Base-by-base conservation (phyloP, 2,113 vertebrate species). In the Brachypteracias leptosomus region DNA sequence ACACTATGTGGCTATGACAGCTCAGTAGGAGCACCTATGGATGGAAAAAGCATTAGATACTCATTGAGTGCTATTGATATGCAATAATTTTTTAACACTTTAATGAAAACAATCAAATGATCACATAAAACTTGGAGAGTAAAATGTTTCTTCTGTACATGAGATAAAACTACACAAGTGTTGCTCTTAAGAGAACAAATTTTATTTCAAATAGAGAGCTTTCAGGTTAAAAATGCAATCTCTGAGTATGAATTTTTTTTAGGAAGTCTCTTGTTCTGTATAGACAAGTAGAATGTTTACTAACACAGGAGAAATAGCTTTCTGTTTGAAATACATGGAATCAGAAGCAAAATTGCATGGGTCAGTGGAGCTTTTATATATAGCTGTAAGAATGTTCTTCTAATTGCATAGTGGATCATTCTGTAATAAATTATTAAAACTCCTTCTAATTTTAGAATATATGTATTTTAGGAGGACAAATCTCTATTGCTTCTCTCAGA, bases 71-170 rank as follows among this genome's bases (percentile, higher is more conserved):
- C 33, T 46, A 25, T 49, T 80, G 63, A 40, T 26, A 7, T 66
- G n/a, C 80, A 85, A 49, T 83, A 63, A 46, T 54, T 86, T 92
- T 95, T 95, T 79, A 90, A 35, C 22, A 36, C 7, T 38, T 68
- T 20, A 52, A 52, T 85, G 90, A 75, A 89, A 72, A 73, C 91
- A 72, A 70, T 95, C 49, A 85, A 96, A 80, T 83, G 31, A 85
- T 14, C 35, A 29, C 25, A 8, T 74, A 59, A 89, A 94, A 62
- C 54, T 88, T 78, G 40, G 49, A 82, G 22, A 78, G 29, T 59
- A 94, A 52, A 72, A 12, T 46, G 54, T 72, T 95, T 94, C 11
- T 66, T 73, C 66, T 79, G 11, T 93, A 31, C 13, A 5, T 63
- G 62, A 94, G 11, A 58, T 82, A 74, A 70, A 89, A 74, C 13